Conservation (phyloP, 2,888 invertebrate species). For the Lepidochrysops patricia region DNA sequence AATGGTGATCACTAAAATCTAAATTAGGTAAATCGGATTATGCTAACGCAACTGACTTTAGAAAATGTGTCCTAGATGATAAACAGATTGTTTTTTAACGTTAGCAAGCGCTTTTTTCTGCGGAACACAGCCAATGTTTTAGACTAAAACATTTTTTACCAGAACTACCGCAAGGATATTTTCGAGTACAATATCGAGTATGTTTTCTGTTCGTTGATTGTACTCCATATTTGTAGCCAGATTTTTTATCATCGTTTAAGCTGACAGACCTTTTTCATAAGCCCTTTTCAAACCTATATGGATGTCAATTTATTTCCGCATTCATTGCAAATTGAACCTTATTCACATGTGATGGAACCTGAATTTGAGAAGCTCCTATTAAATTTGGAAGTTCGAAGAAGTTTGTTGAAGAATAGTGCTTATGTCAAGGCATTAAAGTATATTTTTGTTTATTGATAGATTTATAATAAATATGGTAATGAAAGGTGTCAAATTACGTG, state of each 20-base stretch:
- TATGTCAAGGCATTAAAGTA: background rate
- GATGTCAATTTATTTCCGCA: background rate
- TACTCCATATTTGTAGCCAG: background rate
- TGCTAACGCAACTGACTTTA: no score
- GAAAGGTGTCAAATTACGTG: conserved; percentile 70
- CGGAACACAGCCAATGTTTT: no score
- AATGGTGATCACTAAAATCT: no score
- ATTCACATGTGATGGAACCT: background rate
- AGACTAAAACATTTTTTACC: background rate
- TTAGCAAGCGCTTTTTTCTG: no score
- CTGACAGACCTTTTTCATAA: background rate
- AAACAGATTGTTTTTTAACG: no score
- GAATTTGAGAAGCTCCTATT: background rate
- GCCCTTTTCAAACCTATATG: background rate
- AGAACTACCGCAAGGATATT: background rate
- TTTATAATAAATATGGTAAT: conserved; percentile 70
- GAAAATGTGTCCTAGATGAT: no score
- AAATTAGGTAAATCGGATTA: no score
- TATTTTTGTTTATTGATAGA: background rate
- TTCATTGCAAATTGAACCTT: background rate
- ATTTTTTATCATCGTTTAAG: background rate
- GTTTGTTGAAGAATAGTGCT: background rate
- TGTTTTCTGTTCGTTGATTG: background rate
- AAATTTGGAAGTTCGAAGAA: background rate
- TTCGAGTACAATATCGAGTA: conserved; percentile 1